phyloP scores from a whole-genome alignment of 2,888 invertebrate species.

The Eristalis intricaria region DNA sequence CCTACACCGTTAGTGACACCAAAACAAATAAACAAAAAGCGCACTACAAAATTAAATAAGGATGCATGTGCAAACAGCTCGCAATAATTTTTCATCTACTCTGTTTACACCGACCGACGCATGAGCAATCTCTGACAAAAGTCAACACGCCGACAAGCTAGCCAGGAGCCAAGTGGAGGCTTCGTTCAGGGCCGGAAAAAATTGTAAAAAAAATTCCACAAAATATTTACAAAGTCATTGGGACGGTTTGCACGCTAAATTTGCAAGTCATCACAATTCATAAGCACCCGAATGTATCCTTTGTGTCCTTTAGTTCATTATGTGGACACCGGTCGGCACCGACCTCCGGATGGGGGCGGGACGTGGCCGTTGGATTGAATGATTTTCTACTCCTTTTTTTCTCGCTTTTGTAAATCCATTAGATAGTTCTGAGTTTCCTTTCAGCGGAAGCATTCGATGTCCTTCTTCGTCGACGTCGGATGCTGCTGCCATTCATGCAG shows the following conservation, averaged over 20 bases:
- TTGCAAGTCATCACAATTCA: constrained; percentile 56
- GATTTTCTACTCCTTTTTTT: not conserved
- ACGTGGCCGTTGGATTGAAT: not conserved
- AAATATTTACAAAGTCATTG: constrained; percentile 1
- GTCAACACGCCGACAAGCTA: not conserved
- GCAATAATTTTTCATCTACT: not conserved
- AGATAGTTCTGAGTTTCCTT: constrained; percentile 70
- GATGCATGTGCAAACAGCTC: not conserved
- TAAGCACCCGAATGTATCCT: constrained; percentile 34
- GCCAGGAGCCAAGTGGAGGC: not conserved
- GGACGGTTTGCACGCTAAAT: constrained; percentile 19
- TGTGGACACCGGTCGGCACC: constrained; percentile 12
- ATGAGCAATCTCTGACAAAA: not conserved
- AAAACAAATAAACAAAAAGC: not conserved
- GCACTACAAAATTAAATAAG: not conserved
- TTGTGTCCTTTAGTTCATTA: constrained; percentile 31
- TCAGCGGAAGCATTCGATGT: constrained; percentile 54
- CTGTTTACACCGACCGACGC: not conserved
- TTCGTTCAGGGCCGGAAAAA: not conserved
- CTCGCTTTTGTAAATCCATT: constrained; percentile 45
- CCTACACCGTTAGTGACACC: not conserved
- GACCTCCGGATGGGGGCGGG: not conserved
- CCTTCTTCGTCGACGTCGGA: constrained; percentile 10
- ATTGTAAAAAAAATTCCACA: not conserved
- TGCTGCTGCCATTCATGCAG: not conserved